Percentiles rank a stretch among this genome's conserved stretches.
Evolutionary conservation across 37 sponge, comb jelly and placozoan genomes (phyloP).

Genomic region (Beroe forskalii): DNA sequence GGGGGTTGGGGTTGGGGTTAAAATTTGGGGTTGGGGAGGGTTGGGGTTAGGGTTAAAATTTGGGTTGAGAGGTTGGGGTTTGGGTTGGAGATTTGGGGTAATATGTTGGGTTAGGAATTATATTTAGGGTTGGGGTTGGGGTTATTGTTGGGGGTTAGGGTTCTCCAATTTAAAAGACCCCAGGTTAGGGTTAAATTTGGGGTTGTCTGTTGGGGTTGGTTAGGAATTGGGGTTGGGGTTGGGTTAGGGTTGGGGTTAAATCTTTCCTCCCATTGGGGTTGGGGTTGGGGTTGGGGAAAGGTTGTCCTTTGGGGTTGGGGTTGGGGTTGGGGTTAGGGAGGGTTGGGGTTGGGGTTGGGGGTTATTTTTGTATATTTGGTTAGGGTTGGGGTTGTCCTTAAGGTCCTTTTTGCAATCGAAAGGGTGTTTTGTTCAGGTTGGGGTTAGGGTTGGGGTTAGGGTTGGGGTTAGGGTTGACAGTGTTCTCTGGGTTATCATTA

Average conservation of each 20-base stretch:
- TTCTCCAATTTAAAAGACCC: constrained; percentile 69
- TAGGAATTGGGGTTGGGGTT: constrained; percentile 64
- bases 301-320: constrained; percentile 72
- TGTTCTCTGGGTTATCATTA: constrained; percentile 70
- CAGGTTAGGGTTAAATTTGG: constrained; percentile 70
- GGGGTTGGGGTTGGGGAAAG: constrained; percentile 69
- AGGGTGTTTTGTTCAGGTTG: too few species aligned
- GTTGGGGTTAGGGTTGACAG: too few species aligned
- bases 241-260: too few species aligned
- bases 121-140: constrained; percentile 73
- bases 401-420: too few species aligned
- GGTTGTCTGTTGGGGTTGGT: constrained; percentile 68
- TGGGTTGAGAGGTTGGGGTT: constrained; percentile 72
- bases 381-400: constrained; percentile 71
- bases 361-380: constrained; percentile 71
- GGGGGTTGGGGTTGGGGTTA: too few species aligned
- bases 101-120: constrained; percentile 74
- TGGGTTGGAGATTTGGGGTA: constrained; percentile 69
- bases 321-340: constrained; percentile 72
- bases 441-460: too few species aligned
- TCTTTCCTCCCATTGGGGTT: constrained; percentile 68
- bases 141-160: constrained; percentile 70
- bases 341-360: constrained; percentile 73
- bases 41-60: too few species aligned
- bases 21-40: too few species aligned